Conservation (phyloP, 1,140 invertebrate species). For the Drosophila jambulina region DNA sequence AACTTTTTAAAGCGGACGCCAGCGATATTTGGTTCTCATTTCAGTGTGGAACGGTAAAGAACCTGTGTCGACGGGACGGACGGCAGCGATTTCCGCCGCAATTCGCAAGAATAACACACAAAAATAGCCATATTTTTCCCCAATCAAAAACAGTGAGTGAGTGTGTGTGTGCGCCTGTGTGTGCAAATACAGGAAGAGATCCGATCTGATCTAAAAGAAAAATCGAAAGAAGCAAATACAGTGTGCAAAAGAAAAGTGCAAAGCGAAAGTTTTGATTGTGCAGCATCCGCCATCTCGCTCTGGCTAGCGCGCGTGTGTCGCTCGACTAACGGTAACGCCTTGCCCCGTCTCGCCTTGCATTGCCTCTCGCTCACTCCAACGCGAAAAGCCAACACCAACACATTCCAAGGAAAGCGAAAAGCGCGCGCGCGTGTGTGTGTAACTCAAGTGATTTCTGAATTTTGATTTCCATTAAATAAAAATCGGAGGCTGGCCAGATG, state of each 20-base stretch:
- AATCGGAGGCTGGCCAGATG: conserved; percentile 67
- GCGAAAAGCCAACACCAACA: conserved; percentile 20
- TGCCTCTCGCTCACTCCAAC: conserved; percentile 13
- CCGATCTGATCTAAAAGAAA: conserved; percentile 63
- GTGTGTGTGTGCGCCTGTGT: conserved; percentile 31
- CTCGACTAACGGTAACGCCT: conserved; percentile 40
- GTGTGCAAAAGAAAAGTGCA: conserved; percentile 72
- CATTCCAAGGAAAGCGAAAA: conserved; percentile 62
- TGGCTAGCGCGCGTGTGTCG: conserved; percentile 32
- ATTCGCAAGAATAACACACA: conserved; percentile 50
- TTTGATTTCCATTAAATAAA: conserved; percentile 57
- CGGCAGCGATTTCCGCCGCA: conserved; percentile 37
- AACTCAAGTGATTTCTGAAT: conserved; percentile 39
- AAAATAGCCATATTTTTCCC: conserved; percentile 63
- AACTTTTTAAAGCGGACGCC: conserved; percentile 57
- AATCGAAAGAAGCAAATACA: conserved; percentile 37
- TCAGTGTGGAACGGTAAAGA: conserved; percentile 52
- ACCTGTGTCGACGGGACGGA: conserved; percentile 25
- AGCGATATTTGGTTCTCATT: conserved; percentile 55
- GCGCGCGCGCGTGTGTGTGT: conserved; percentile 20
- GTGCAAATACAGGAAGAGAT: conserved; percentile 67
- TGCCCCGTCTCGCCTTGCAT: conserved; percentile 4
- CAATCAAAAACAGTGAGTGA: conserved; percentile 62
- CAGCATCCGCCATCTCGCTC: conserved; percentile 47
- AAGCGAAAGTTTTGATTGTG: conserved; percentile 75